These are phyloP conservation scores for Metallyticus violacea DNA, from an alignment of 2,888 invertebrate genomes.

Conservation along the genomic window DNA sequence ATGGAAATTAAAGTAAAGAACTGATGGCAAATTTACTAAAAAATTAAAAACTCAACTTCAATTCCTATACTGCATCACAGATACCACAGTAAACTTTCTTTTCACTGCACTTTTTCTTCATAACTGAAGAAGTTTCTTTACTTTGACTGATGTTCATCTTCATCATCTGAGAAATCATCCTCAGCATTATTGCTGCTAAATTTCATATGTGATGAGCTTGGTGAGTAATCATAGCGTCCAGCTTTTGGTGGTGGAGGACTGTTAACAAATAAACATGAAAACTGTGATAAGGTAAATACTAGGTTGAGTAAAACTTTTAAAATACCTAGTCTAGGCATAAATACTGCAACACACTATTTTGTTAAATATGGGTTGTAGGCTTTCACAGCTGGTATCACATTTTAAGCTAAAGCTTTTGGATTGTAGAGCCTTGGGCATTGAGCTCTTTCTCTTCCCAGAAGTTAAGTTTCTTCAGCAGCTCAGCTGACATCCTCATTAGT, in stretches of 20 bases:
- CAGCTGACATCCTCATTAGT: no score
- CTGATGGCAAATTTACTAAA: background rate
- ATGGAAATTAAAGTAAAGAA: background rate
- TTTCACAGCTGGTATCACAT: no score
- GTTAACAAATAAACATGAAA: slow-evolving; percentile 34
- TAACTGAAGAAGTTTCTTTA: background rate
- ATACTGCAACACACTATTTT: no score
- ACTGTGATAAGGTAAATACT: no score
- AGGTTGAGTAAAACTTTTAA: no score
- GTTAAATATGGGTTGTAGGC: no score
- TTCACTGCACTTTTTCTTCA: background rate
- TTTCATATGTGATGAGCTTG: background rate
- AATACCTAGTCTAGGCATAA: no score
- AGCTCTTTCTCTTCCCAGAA: no score
- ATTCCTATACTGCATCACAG: background rate
- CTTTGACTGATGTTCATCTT: slow-evolving; percentile 26
- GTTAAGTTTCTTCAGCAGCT: no score
- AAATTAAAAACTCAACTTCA: background rate
- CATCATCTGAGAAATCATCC: slow-evolving; percentile 31
- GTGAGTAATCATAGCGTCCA: slow-evolving; percentile 45
- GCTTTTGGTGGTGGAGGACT: slow-evolving; percentile 51
- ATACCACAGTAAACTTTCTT: background rate
- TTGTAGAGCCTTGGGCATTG: no score
- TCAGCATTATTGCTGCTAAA: slow-evolving; percentile 1
- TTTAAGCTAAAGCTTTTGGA: no score